Evolutionary conservation across 35 echinoderm and acorn worm species (phyloP).

Genomic region (Hemicentrotus pulcherrimus): DNA sequence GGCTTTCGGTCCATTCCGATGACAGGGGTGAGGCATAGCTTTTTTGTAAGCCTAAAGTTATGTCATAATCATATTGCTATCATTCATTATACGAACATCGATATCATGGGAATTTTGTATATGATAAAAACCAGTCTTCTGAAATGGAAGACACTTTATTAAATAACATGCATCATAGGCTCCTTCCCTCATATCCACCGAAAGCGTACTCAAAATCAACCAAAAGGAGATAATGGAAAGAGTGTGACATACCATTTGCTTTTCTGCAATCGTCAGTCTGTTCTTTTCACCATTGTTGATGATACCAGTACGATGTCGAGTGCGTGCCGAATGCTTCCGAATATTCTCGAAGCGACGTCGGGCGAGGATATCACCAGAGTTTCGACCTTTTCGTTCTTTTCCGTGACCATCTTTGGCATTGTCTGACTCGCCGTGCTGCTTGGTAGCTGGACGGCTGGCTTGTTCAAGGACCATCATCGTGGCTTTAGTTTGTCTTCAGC

Average conservation of each 20-base stretch:
- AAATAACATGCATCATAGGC: no score
- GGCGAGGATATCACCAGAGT: slow-evolving; percentile 70
- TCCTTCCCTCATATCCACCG: no score
- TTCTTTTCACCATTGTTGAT: slow-evolving; percentile 81
- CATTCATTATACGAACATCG: no score
- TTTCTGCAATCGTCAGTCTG: slow-evolving; percentile 57
- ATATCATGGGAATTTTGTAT: no score
- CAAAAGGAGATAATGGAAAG: neutral
- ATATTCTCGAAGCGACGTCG: slow-evolving; percentile 68
- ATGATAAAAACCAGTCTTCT: no score
- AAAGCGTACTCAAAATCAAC: neutral
- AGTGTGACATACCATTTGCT: slow-evolving; percentile 53
- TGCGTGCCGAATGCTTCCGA: slow-evolving; percentile 61
- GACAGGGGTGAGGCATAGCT: no score
- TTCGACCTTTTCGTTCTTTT: slow-evolving; percentile 39
- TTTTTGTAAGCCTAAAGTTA: no score
- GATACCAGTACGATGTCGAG: slow-evolving; percentile 80
- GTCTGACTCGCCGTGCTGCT: slow-evolving; percentile 9
- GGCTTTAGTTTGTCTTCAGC: neutral
- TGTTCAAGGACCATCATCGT: neutral
- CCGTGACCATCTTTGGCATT: neutral
- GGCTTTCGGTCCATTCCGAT: no score
- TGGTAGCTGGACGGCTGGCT: slow-evolving; percentile 22
- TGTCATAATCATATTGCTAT: no score
- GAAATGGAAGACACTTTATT: no score